Conservation (phyloP, 2,888 invertebrate species). For the Eupeodes luniger region DNA sequence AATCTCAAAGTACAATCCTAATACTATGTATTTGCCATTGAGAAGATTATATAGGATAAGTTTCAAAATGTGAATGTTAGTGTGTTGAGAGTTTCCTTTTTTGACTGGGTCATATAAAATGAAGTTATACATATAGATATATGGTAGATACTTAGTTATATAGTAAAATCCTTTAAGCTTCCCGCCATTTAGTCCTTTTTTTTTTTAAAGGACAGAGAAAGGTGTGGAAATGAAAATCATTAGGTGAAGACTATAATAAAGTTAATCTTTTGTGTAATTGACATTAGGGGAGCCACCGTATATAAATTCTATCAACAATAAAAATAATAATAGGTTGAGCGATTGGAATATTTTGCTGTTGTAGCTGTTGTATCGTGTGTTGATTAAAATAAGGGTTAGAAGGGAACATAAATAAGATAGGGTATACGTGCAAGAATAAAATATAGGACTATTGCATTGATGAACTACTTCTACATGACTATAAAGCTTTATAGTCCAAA, state of each 20-base stretch:
- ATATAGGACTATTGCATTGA: too few relatives aligned
- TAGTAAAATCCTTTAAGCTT: conserved; percentile 4
- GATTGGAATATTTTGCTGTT: not conserved
- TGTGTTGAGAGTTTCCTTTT: conserved; percentile 10
- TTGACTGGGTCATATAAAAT: conserved; percentile 42
- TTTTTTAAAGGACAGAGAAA: conserved; percentile 41
- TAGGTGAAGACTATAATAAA: conserved; percentile 62
- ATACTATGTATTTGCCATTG: conserved; percentile 30
- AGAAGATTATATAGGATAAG: conserved; percentile 70
- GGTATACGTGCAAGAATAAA: not conserved
- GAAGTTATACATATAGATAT: not conserved
- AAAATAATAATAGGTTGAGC: not conserved
- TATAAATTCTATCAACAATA: conserved; percentile 40
- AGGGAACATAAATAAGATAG: not conserved
- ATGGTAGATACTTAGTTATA: too few relatives aligned
- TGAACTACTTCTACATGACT: too few relatives aligned
- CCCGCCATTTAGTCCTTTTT: conserved; percentile 43
- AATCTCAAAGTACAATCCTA: not conserved
- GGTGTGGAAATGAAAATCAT: conserved; percentile 73
- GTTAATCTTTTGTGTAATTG: conserved; percentile 71
- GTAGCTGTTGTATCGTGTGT: not conserved
- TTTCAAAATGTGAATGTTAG: conserved; percentile 33
- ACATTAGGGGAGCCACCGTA: conserved; percentile 44
- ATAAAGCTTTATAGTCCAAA: too few relatives aligned
- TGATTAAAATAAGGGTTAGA: conserved; percentile 18